phyloP scores from a whole-genome alignment of 2,113 vertebrate genomes.

The Atrichornis clamosus region DNA sequence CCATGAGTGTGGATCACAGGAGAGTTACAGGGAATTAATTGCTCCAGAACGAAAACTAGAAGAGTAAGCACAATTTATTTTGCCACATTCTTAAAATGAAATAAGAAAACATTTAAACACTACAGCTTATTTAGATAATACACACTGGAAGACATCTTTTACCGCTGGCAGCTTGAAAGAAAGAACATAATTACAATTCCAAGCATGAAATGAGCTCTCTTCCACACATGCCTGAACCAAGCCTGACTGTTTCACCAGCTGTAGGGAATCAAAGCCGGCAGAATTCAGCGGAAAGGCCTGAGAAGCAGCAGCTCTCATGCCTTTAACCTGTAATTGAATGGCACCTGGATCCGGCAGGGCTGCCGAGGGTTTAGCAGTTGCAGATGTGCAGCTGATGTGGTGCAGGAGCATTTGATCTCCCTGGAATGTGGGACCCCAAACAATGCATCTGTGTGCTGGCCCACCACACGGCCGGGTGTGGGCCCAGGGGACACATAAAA shows the following conservation, averaged over 20 bases:
- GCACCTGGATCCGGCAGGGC: conserved; percentile 76
- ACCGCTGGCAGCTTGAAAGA: conserved; percentile 66
- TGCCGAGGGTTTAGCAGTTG: not conserved
- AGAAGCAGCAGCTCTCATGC: conserved; percentile 53
- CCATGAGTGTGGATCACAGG: not conserved
- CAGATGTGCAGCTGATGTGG: conserved; percentile 51
- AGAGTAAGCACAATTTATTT: conserved; percentile 47
- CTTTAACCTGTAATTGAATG: conserved; percentile 63
- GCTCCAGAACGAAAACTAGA: not conserved
- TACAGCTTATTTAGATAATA: conserved; percentile 54
- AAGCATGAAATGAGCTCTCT: conserved; percentile 68
- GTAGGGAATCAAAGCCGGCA: conserved; percentile 76
- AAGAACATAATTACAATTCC: conserved; percentile 68
- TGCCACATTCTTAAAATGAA: conserved; percentile 47
- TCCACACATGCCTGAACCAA: conserved; percentile 71
- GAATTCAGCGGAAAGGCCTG: conserved; percentile 30
- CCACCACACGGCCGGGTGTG: not conserved
- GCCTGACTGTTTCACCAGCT: conserved; percentile 71
- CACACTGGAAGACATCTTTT: conserved; percentile 58
- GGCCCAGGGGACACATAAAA: conserved; percentile 32
- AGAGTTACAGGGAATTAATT: not conserved
- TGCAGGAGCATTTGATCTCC: conserved; percentile 29
- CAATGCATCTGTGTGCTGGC: conserved; percentile 44
- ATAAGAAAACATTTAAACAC: conserved; percentile 49
- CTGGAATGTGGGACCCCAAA: conserved; percentile 39